phyloP scores from a whole-genome alignment of 2,888 invertebrate species.

The Stegana nigrithorax region DNA sequence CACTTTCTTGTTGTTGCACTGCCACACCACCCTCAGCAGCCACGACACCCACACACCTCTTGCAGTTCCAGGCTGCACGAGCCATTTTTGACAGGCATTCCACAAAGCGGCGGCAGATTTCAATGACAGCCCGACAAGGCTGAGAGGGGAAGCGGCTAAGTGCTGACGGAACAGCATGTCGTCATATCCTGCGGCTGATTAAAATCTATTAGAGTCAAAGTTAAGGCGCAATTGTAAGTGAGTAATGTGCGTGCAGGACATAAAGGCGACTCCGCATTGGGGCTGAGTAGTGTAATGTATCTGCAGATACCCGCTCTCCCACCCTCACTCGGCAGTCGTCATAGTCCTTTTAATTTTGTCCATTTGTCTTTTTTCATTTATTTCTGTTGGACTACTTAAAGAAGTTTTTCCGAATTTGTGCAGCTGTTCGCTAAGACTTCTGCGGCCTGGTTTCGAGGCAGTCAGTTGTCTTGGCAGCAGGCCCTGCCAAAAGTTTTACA shows the following conservation, averaged over 20 bases:
- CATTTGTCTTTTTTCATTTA: too few relatives aligned
- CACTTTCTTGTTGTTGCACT: background rate
- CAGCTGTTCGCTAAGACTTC: constrained; percentile 12
- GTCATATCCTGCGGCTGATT: constrained; percentile 60
- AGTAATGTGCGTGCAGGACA: constrained; percentile 16
- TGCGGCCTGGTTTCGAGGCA: too few relatives aligned
- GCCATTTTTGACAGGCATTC: too few relatives aligned
- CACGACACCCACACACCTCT: too few relatives aligned
- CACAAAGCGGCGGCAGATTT: too few relatives aligned
- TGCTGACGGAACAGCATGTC: constrained; percentile 20
- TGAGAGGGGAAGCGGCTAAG: constrained; percentile 42
- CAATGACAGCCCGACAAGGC: constrained; percentile 36
- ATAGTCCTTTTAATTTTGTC: too few relatives aligned
- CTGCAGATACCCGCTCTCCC: too few relatives aligned
- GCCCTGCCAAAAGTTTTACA: background rate
- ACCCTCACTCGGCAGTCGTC: too few relatives aligned
- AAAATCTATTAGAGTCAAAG: constrained; percentile 63
- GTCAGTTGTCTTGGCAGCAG: background rate
- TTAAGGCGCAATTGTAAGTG: constrained; percentile 46
- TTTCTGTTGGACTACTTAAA: too few relatives aligned
- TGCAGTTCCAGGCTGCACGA: too few relatives aligned
- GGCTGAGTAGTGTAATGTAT: background rate
- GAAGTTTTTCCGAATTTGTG: too few relatives aligned
- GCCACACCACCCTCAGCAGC: too few relatives aligned
- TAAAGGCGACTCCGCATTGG: constrained; percentile 25